phyloP scores from a whole-genome alignment of 2,888 invertebrate species.

The Neocrepidodera transversa region DNA sequence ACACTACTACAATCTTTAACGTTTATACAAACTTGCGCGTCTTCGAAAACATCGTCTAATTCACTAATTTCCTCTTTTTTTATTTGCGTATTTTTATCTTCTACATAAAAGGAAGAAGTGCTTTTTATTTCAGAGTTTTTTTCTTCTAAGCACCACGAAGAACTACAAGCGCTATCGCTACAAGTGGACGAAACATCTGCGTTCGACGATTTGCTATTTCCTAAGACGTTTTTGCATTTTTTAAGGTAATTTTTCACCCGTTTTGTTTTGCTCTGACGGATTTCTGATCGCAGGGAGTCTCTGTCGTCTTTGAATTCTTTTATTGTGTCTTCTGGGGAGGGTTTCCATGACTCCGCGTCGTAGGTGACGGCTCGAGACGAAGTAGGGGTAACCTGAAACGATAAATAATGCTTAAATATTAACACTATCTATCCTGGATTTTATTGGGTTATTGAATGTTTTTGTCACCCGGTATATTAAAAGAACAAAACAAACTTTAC shows the following conservation, averaged over 20 bases:
- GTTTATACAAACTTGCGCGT: conserved; percentile 42
- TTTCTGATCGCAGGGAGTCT: conserved; percentile 56
- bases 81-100: conserved; percentile 43
- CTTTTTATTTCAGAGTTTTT: conserved; percentile 43
- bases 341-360: conserved; percentile 59
- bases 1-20: conserved; percentile 36
- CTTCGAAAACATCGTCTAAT: conserved; percentile 52
- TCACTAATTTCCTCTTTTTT: conserved; percentile 53
- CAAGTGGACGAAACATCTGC: conserved; percentile 38
- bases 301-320: conserved; percentile 43
- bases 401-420: neutral
- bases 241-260: conserved; percentile 64
- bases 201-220: conserved; percentile 42
- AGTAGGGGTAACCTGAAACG: conserved; percentile 58
- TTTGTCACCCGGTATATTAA: too few relatives aligned
- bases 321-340: conserved; percentile 49
- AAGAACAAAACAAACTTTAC: too few relatives aligned
- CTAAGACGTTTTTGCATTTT: conserved; percentile 63
- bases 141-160: conserved; percentile 53
- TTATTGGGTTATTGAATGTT: too few relatives aligned
- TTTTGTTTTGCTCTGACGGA: conserved; percentile 63
- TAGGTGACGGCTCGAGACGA: conserved; percentile 55
- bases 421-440: neutral
- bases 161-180: conserved; percentile 30
- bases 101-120: conserved; percentile 55